Conservation (phyloP, 2,113 vertebrate genomes). For the Anser brachyrhynchus region DNA sequence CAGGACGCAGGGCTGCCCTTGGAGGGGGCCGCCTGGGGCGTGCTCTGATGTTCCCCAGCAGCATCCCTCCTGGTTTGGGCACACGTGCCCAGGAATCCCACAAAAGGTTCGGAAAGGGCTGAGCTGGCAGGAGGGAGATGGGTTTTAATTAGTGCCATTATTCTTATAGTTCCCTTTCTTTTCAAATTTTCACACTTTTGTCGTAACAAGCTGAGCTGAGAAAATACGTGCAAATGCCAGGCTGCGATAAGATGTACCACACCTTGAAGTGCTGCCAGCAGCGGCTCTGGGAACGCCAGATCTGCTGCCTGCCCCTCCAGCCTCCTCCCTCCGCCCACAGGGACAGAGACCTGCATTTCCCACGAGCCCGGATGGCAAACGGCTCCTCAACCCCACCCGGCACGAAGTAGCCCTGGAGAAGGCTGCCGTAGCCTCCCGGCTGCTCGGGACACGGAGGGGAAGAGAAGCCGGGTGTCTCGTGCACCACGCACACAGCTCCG, state of each 20-base stretch:
- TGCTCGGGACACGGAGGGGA: background rate
- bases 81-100: background rate
- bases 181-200: slow-evolving; percentile 67
- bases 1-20: background rate
- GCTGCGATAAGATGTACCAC: slow-evolving; percentile 33
- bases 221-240: slow-evolving; percentile 57
- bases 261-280: slow-evolving; percentile 51
- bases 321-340: background rate
- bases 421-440: background rate
- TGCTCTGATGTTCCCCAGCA: background rate
- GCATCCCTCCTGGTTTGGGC: background rate
- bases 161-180: slow-evolving; percentile 54
- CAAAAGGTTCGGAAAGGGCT: background rate
- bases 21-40: fast-evolving
- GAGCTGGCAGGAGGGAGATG: slow-evolving; percentile 11
- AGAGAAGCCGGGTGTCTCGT: fast-evolving
- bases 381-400: background rate
- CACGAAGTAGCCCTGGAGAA: background rate
- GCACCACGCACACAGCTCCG: too few species aligned
- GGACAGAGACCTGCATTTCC: background rate
- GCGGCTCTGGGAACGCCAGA: background rate
- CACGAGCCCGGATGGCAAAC: fast-evolving
- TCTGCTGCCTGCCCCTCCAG: background rate
- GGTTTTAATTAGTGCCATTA: slow-evolving; percentile 64
- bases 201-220: slow-evolving; percentile 62